phyloP scores from a whole-genome alignment of 2,113 vertebrate genomes.

The Megaceryle maxima region DNA sequence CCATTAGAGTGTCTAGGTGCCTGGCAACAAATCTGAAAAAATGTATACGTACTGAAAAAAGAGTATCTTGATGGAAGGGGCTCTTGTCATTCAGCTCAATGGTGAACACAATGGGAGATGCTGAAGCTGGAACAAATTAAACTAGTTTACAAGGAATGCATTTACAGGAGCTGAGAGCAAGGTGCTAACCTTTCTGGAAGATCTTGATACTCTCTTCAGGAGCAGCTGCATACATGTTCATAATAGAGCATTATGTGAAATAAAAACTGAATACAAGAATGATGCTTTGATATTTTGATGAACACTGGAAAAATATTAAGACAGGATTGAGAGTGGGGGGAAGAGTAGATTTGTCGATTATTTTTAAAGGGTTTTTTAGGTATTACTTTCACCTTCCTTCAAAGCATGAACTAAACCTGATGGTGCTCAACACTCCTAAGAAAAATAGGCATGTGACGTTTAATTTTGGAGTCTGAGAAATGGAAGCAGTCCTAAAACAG shows the following conservation, averaged over 20 bases:
- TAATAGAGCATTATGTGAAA: not conserved
- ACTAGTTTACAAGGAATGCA: not conserved
- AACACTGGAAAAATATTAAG: not conserved
- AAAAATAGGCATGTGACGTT: not conserved
- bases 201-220: not conserved
- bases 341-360: not conserved
- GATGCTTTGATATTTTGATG: not conserved
- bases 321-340: too few relatives aligned
- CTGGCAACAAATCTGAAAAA: slow-evolving; percentile 45
- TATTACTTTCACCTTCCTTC: not conserved
- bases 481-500: not conserved
- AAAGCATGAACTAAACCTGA: not conserved
- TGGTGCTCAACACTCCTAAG: not conserved
- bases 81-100: not conserved
- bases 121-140: not conserved
- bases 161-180: not conserved
- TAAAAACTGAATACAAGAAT: not conserved
- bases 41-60: not conserved
- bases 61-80: not conserved
- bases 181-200: not conserved
- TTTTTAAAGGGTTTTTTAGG: not conserved
- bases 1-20: slow-evolving; percentile 19
- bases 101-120: not conserved
- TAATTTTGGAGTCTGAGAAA: not conserved
- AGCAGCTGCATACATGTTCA: not conserved